phyloP scores from a whole-genome alignment of 2,888 invertebrate genomes.

The Melangyna quadrimaculata region DNA sequence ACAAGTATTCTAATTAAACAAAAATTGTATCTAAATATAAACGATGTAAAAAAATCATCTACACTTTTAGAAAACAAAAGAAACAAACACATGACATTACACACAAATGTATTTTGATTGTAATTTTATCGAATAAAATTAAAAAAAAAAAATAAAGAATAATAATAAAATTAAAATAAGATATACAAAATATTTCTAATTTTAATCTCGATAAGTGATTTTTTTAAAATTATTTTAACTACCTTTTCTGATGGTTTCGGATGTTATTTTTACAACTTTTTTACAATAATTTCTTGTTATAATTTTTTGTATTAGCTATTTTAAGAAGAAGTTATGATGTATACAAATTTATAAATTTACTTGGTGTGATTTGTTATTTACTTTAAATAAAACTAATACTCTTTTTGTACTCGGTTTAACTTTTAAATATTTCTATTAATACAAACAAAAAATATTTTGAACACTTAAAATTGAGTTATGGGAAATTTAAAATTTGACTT shows the following conservation, averaged over 20 bases:
- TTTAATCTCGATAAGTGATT: slow-evolving; percentile 35
- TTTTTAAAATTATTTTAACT: slow-evolving; percentile 29
- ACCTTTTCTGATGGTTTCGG: slow-evolving; percentile 61
- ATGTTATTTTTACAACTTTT: slow-evolving; percentile 33
- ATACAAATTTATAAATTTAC: slow-evolving; percentile 48
- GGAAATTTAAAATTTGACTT: slow-evolving; percentile 64
- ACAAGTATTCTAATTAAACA: slow-evolving; percentile 67
- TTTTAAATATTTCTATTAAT: slow-evolving; percentile 51
- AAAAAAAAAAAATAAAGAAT: too few relatives aligned
- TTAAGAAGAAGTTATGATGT: slow-evolving; percentile 35
- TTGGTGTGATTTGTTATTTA: slow-evolving; percentile 66
- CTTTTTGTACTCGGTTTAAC: slow-evolving; percentile 59
- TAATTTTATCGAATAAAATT: slow-evolving; percentile 54
- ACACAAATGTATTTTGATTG: slow-evolving; percentile 65
- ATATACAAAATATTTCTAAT: slow-evolving; percentile 18
- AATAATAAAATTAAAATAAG: slow-evolving; percentile 4
- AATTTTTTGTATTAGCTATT: slow-evolving; percentile 3
- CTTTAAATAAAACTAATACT: slow-evolving; percentile 51
- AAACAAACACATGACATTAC: slow-evolving; percentile 49
- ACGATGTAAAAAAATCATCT: slow-evolving; percentile 61
- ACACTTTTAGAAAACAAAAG: slow-evolving; percentile 46
- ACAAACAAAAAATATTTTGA: slow-evolving; percentile 29
- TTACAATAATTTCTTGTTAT: slow-evolving; percentile 8
- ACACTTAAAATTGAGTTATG: slow-evolving; percentile 57
- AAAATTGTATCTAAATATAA: slow-evolving; percentile 60